Evolutionary conservation across 2,113 vertebrate genomes (phyloP).

Genomic region (Rallus limicola): DNA sequence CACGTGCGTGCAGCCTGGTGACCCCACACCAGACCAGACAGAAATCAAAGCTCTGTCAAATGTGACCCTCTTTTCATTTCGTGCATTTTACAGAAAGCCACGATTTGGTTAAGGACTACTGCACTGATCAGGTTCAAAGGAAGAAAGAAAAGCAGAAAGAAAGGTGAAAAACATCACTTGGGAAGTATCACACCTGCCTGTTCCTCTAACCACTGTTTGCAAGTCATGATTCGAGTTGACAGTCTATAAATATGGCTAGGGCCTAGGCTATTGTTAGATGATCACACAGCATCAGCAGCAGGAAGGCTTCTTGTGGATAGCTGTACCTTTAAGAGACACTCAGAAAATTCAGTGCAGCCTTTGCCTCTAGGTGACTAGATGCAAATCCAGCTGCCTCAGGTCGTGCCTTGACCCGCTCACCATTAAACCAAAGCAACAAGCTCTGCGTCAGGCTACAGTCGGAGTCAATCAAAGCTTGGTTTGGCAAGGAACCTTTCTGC

Average conservation of each 20-base stretch:
- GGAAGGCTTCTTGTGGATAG: not conserved
- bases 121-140: not conserved
- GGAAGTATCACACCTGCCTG: not conserved
- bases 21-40: not conserved
- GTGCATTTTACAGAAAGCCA: not conserved
- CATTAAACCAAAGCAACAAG: not conserved
- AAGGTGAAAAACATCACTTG: not conserved
- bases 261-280: not conserved
- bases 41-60: not conserved
- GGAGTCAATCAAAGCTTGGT: not conserved
- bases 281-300: not conserved
- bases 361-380: not conserved
- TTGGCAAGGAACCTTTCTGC: not conserved
- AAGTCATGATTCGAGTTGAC: not conserved
- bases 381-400: not conserved
- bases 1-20: not conserved
- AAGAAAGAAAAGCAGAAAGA: not conserved
- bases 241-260: not conserved
- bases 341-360: not conserved
- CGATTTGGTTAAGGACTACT: not conserved
- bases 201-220: not conserved
- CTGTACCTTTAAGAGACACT: not conserved
- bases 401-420: not conserved
- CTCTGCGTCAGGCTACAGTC: not conserved
- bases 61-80: rapidly evolving